Evolutionary conservation across 2,888 invertebrate species (phyloP).

Genomic region (Selenia dentaria): DNA sequence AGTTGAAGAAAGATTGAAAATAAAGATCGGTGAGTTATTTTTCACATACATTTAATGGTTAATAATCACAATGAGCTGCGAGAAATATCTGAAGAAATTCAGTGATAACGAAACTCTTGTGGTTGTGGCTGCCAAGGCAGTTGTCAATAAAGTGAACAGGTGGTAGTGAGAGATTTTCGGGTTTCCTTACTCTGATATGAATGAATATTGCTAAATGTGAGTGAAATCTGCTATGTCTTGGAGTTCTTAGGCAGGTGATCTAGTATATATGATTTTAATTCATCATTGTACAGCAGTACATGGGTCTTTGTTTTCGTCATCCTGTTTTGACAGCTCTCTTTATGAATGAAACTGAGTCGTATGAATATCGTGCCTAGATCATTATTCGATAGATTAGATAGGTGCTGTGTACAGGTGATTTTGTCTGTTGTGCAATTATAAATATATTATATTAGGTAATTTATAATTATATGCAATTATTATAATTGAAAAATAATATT

Average conservation of each 20-base stretch:
- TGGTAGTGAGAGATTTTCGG: constrained; percentile 55
- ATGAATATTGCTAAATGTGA: constrained; percentile 50
- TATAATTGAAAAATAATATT: constrained; percentile 22
- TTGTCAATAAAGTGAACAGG: constrained; percentile 78
- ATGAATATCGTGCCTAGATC: constrained; percentile 69
- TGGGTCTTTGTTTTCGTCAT: constrained; percentile 70
- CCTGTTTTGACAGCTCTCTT: constrained; percentile 75
- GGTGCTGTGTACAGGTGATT: constrained; percentile 35
- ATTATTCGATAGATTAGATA: constrained; percentile 68
- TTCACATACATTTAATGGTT: constrained; percentile 38
- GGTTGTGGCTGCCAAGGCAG: constrained; percentile 33
- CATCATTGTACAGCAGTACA: constrained; percentile 26
- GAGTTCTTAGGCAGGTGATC: constrained; percentile 33
- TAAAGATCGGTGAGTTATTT: constrained; percentile 94
- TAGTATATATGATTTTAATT: constrained; percentile 33
- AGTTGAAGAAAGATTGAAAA: constrained; percentile 96
- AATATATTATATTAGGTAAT: too few relatives aligned
- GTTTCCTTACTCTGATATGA: constrained; percentile 54
- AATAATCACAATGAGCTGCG: constrained; percentile 22
- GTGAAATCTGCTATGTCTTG: constrained; percentile 30
- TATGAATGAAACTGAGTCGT: constrained; percentile 80
- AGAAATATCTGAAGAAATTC: constrained; percentile 19
- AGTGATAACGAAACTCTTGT: constrained; percentile 7
- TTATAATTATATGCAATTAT: too few relatives aligned
- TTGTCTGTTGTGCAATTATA: constrained; percentile 34